phyloP scores from a whole-genome alignment of 23 tunicate species.

The Ciona savignyi region DNA sequence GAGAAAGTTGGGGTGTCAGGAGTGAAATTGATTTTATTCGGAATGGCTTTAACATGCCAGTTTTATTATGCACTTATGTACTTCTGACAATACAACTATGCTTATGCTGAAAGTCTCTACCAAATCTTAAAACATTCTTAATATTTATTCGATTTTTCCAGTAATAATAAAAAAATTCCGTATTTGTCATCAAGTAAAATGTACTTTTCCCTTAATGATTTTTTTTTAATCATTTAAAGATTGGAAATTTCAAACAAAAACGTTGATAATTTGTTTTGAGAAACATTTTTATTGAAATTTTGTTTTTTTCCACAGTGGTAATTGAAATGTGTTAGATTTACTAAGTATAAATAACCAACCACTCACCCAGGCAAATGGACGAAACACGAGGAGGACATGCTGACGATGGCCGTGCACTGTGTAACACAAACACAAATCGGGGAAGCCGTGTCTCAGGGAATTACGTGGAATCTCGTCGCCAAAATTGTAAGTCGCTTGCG shows the following conservation, averaged over 20 bases:
- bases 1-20: neutral
- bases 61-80: too few species aligned
- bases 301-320: too few species aligned
- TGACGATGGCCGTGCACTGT: slow-evolving; percentile 51
- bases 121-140: too few species aligned
- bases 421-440: slow-evolving; percentile 37
- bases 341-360: neutral
- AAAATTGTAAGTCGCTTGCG: slow-evolving; percentile 27
- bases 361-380: slow-evolving; percentile 64
- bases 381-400: slow-evolving; percentile 40
- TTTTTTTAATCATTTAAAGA: neutral
- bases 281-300: too few species aligned
- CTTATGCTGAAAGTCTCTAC: too few species aligned
- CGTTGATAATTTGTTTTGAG: too few species aligned
- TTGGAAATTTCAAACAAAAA: neutral
- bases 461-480: slow-evolving; percentile 60
- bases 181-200: too few species aligned
- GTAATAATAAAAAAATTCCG: too few species aligned
- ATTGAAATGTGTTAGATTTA: neutral
- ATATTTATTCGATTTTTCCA: too few species aligned
- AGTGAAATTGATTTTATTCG: neutral
- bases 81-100: too few species aligned
- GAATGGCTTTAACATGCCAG: too few species aligned
- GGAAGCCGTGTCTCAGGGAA: slow-evolving; percentile 43
- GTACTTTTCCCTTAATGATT: too few species aligned